A percentile compares a stretch with the other conserved stretches of the same genome.
Evolutionary conservation across 2,113 vertebrate species (phyloP).

Genomic region (Callithrix jacchus): DNA sequence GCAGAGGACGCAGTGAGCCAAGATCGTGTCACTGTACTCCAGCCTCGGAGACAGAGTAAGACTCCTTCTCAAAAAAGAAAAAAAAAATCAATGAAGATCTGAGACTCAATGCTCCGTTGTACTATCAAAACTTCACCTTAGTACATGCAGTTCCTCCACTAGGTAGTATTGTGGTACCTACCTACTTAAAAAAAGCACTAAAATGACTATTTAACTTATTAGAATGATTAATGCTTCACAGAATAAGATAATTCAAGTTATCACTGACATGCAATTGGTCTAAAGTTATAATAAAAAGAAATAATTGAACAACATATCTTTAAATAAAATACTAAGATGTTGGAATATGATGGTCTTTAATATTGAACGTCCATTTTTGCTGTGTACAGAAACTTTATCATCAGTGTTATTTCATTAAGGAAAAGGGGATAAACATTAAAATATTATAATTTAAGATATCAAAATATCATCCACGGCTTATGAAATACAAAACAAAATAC

Average conservation of each 20-base stretch:
- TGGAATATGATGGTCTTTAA: not conserved
- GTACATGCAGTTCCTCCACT: not conserved
- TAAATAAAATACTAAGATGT: not conserved
- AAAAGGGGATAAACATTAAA: not conserved
- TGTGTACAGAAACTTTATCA: not conserved
- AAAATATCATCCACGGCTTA: not conserved
- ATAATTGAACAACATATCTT: not conserved
- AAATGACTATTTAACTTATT: not conserved
- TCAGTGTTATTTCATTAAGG: not conserved
- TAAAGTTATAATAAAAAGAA: slow-evolving; percentile 42
- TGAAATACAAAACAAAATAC: slow-evolving; percentile 18
- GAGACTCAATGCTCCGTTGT: not conserved
- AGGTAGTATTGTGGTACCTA: not conserved
- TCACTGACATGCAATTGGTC: not conserved
- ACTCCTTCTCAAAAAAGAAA: too few relatives aligned
- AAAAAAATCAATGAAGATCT: not conserved
- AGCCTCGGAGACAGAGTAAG: too few relatives aligned
- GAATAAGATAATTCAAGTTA: not conserved
- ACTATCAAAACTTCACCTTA: not conserved
- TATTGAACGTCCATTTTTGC: not conserved
- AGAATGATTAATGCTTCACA: not conserved
- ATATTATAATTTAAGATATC: not conserved
- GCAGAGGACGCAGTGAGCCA: too few relatives aligned
- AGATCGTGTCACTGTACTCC: too few relatives aligned
- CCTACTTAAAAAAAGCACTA: not conserved